Percentiles rank a stretch among this genome's conserved stretches.
phyloP scores from a whole-genome alignment of 1,140 invertebrate genomes.

The Listronotus bonariensis region DNA sequence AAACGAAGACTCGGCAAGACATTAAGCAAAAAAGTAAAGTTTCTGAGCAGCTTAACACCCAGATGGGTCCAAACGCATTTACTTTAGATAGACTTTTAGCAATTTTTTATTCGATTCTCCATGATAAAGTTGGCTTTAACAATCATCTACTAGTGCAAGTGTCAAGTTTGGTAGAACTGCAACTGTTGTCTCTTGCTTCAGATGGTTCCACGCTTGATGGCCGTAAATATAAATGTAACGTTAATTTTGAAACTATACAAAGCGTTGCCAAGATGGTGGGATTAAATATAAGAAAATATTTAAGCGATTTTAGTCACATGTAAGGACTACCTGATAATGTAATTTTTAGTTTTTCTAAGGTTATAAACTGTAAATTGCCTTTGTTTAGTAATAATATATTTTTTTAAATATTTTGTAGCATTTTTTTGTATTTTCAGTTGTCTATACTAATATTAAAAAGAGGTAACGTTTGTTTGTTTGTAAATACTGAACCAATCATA shows the following conservation, averaged over 20 bases:
- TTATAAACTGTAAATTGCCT: too few species aligned
- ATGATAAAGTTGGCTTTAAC: constrained; percentile 81
- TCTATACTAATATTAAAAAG: too few species aligned
- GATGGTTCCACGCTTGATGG: constrained; percentile 68
- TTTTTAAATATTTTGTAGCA: too few species aligned
- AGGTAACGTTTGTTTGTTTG: too few species aligned
- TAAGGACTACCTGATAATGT: too few species aligned
- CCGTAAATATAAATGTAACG: constrained; percentile 74
- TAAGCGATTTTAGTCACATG: constrained; percentile 67
- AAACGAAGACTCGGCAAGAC: constrained; percentile 62
- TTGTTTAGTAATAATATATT: too few species aligned
- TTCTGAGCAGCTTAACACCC: constrained; percentile 61
- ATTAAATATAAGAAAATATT: constrained; percentile 74
- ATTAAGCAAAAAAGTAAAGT: constrained; percentile 60
- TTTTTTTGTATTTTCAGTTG: too few species aligned
- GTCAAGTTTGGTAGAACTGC: constrained; percentile 73
- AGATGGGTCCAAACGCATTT: constrained; percentile 79
- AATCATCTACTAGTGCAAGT: constrained; percentile 81
- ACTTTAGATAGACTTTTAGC: constrained; percentile 82
- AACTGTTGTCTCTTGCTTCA: constrained; percentile 65
- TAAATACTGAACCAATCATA: too few species aligned
- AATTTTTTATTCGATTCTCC: constrained; percentile 90
- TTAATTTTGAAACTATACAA: constrained; percentile 71
- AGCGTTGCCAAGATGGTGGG: constrained; percentile 71
- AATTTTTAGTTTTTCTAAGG: too few species aligned